Percentiles rank a stretch among this genome's conserved stretches.
phyloP scores from a whole-genome alignment of 2,797 vertebrate genomes.

The Graptemys geographica region DNA sequence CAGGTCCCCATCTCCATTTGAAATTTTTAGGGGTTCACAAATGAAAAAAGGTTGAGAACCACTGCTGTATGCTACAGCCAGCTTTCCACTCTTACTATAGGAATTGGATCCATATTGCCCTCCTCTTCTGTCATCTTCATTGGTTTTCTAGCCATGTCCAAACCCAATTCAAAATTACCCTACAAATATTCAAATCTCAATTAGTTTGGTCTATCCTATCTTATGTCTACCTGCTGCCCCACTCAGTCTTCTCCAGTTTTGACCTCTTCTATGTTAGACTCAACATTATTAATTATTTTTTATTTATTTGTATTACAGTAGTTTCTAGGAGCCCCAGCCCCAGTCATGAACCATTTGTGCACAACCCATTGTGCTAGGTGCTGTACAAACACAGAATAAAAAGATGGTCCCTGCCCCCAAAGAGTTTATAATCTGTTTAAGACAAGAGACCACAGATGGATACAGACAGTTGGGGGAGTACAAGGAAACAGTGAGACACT shows the following conservation, averaged over 20 bases:
- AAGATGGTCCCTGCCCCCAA: neutral
- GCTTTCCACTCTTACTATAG: neutral
- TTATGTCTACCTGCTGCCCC: neutral
- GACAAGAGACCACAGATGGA: neutral
- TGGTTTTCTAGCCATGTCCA: neutral
- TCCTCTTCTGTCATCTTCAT: neutral
- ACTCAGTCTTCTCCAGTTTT: neutral
- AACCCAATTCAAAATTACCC: neutral
- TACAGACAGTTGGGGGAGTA: neutral
- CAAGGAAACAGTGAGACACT: neutral
- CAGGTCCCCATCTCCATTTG: too few species aligned
- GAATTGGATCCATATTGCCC: neutral
- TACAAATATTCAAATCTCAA: neutral
- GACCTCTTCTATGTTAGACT: neutral
- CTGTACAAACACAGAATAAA: neutral
- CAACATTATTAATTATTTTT: neutral
- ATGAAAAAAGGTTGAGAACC: too few species aligned
- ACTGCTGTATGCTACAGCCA: neutral
- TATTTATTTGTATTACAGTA: neutral
- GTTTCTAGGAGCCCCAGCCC: neutral
- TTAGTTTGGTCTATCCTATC: neutral
- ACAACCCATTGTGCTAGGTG: neutral
- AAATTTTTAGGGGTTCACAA: too few species aligned
- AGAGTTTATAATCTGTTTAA: neutral
- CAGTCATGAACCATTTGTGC: too few species aligned